Base-by-base conservation (phyloP, 1,140 invertebrate genomes). In the Lasaia peninsularis region DNA sequence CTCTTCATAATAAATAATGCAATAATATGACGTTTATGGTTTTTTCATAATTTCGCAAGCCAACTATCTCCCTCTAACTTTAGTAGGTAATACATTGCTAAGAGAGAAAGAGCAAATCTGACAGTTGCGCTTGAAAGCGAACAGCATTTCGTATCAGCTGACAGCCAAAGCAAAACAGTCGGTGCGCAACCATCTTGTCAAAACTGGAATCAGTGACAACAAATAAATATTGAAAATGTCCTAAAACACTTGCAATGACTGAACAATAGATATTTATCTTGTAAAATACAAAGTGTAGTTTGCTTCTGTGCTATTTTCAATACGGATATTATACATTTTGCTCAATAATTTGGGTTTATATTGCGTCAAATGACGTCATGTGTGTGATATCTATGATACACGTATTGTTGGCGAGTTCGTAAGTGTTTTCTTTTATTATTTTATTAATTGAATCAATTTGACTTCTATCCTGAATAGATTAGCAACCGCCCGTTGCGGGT, bases 101-200 rank as follows among this genome's bases (percentile, higher is more conserved):
- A 62, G 56, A 81, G 56, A 49, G 69, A 76, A 66, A 75, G 10
- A 62, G 28, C 55, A 16, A 37, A 67, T 63, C 59, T 57, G 65
- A 62, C 55, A 57, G 51, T 69, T 74, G 61, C 67, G 71, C 73
- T 78, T 76, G 58, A 78, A 83, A 60, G 68, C 65, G 60, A 85
- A 73, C 74, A 75, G 75, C 73, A 61, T 74, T 79, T 82, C 79
- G 79, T 90, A 90, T 90, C 87, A 90, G 89, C 89, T 90, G 89
- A 90, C 88, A 88, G 87, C 78, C 87, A 89, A 90, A 90, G 88
- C 89, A 90, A 90, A 90, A 90, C 89, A 90, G 87, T 89, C 81
- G 86, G 89, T 88, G 79, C 86, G 87, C 88, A 81, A 90, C 86
- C 87, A 89, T 89, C 87, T 89, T 89, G 88, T 90, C 88, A 89